Conservation (phyloP, 2,113 vertebrate species). For the Anolis sagrei region DNA sequence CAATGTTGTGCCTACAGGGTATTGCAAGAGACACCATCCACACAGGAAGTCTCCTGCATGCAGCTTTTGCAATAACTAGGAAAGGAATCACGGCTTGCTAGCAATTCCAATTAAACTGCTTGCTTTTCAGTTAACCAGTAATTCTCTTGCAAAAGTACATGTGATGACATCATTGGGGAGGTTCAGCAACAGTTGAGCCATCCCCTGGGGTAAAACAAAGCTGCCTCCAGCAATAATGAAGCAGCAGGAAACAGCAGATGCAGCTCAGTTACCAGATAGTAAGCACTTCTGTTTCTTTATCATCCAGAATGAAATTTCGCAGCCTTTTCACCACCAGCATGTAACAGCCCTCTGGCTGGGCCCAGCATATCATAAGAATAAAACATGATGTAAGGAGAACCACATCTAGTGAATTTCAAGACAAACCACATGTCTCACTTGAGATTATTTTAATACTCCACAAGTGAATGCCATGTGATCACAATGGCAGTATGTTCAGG, state of each 20-base stretch:
- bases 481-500: not conserved
- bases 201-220: too few species aligned
- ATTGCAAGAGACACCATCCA: not conserved
- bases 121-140: not conserved
- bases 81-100: not conserved
- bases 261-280: not conserved
- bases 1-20: not conserved
- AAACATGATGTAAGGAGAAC: not conserved
- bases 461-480: not conserved
- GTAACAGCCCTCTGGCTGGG: not conserved
- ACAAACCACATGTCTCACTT: not conserved
- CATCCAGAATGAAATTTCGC: not conserved
- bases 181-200: not conserved
- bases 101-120: not conserved
- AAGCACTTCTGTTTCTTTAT: not conserved
- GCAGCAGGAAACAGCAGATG: not conserved
- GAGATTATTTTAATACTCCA: not conserved
- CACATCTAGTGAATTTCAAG: conserved; percentile 9
- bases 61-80: not conserved
- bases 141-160: not conserved
- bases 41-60: not conserved
- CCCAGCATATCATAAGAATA: not conserved
- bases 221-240: not conserved
- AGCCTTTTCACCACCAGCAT: not conserved
- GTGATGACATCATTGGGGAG: not conserved